Conservation (phyloP, 2,113 vertebrate genomes). For the Oreocharis arfaki region DNA sequence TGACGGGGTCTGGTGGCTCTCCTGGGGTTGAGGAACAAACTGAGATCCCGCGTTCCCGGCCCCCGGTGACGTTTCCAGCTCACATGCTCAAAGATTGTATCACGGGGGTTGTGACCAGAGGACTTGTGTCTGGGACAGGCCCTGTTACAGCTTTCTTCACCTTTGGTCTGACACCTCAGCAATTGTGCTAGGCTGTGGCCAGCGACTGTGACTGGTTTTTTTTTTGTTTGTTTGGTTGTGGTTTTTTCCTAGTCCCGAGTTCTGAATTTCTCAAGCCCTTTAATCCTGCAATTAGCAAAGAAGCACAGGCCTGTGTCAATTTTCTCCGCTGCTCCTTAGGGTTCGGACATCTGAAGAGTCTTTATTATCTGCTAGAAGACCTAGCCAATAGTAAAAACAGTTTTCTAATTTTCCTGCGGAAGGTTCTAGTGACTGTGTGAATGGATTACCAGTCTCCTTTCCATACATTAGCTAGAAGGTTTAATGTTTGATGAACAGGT, state of each 20-base stretch:
- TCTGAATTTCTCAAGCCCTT: background rate
- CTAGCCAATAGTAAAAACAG: background rate
- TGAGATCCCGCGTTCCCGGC: background rate
- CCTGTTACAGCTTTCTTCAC: background rate
- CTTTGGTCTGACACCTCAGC: background rate
- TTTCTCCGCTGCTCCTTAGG: background rate
- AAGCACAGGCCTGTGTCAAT: background rate
- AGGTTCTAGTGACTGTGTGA: background rate
- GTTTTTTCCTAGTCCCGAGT: background rate
- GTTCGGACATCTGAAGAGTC: background rate
- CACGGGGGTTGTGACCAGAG: too few relatives aligned
- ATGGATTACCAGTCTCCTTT: background rate
- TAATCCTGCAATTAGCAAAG: background rate
- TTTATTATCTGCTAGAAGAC: background rate
- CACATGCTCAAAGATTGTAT: background rate
- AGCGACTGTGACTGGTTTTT: rapidly evolving
- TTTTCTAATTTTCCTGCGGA: background rate
- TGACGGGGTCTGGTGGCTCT: rapidly evolving
- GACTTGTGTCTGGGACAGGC: rapidly evolving
- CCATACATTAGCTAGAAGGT: background rate
- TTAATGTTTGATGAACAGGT: background rate
- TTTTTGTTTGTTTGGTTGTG: background rate
- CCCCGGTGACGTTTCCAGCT: rapidly evolving
- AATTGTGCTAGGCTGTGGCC: rapidly evolving
- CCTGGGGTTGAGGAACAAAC: rapidly evolving